phyloP scores from a whole-genome alignment of 2,797 vertebrate genomes.

The Sciurus carolinensis region DNA sequence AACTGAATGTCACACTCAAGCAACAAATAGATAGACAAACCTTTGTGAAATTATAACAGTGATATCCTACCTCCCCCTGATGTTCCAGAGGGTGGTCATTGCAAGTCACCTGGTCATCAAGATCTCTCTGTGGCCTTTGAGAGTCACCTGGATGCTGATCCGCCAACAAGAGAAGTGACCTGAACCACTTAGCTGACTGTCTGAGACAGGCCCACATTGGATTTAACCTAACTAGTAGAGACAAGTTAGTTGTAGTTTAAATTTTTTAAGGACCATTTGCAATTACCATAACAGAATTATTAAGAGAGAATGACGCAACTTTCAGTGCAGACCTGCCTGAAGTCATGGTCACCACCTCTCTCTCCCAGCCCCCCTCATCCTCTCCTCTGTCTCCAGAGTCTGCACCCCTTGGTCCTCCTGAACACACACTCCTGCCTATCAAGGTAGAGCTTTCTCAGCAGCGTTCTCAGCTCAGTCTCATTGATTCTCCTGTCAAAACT shows the following conservation, averaged over 20 bases:
- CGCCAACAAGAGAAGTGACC: neutral
- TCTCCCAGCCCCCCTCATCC: too few species aligned
- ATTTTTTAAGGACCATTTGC: neutral
- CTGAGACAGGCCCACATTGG: neutral
- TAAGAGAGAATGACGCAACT: neutral
- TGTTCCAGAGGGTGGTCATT: neutral
- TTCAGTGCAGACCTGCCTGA: neutral
- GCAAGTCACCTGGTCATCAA: neutral
- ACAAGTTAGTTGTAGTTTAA: slow-evolving; percentile 4
- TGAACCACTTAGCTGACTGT: neutral
- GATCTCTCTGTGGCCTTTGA: neutral
- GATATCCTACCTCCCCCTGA: neutral
- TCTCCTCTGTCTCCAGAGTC: neutral
- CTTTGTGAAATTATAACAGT: neutral
- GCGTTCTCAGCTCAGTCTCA: neutral
- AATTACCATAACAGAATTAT: neutral
- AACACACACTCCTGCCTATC: neutral
- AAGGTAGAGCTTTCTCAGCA: neutral
- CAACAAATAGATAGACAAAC: neutral
- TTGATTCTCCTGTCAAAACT: neutral
- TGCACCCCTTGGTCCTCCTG: neutral
- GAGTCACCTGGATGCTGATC: neutral
- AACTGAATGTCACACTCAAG: neutral
- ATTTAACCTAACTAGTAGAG: neutral
- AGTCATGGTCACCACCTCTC: too few species aligned